These are phyloP conservation scores for Apis florea DNA, from an alignment of 1,140 invertebrate species.

Conservation along the genomic window DNA sequence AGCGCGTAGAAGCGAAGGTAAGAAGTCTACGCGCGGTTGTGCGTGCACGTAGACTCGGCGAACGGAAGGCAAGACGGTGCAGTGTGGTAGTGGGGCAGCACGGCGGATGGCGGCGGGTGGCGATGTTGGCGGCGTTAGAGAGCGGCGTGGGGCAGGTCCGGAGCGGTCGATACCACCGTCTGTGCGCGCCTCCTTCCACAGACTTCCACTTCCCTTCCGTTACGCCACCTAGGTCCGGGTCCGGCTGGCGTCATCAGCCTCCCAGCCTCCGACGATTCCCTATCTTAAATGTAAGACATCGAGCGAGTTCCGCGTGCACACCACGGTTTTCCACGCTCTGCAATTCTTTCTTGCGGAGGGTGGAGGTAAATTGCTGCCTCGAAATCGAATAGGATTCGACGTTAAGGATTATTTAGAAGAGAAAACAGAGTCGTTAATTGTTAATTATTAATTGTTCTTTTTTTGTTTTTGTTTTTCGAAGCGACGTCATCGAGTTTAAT, in stretches of 20 bases:
- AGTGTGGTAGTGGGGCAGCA: slow-evolving; percentile 66
- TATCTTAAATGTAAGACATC: slow-evolving; percentile 57
- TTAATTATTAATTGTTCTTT: background rate
- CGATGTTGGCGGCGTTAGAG: slow-evolving; percentile 66
- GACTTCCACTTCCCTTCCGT: slow-evolving; percentile 72
- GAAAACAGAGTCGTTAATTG: background rate
- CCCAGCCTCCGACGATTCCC: slow-evolving; percentile 56
- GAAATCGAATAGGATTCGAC: background rate
- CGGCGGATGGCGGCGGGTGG: slow-evolving; percentile 56
- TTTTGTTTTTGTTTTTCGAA: too few relatives aligned
- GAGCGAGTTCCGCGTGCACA: slow-evolving; percentile 22
- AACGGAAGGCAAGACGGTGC: slow-evolving; percentile 61
- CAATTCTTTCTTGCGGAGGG: too few relatives aligned
- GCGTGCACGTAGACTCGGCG: slow-evolving; percentile 34
- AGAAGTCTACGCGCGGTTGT: background rate
- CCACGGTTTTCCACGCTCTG: background rate
- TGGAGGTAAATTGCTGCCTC: background rate
- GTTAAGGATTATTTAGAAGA: too few relatives aligned
- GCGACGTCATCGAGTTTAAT: too few relatives aligned
- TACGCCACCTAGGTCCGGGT: slow-evolving; percentile 75
- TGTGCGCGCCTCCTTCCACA: slow-evolving; percentile 70
- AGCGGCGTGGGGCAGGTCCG: slow-evolving; percentile 77
- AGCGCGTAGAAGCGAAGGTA: too few relatives aligned
- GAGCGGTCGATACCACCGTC: slow-evolving; percentile 78
- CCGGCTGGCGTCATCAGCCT: slow-evolving; percentile 67